These are phyloP conservation scores for Uloborus diversus DNA, from an alignment of 1,140 invertebrate genomes.

Conservation along the genomic window DNA sequence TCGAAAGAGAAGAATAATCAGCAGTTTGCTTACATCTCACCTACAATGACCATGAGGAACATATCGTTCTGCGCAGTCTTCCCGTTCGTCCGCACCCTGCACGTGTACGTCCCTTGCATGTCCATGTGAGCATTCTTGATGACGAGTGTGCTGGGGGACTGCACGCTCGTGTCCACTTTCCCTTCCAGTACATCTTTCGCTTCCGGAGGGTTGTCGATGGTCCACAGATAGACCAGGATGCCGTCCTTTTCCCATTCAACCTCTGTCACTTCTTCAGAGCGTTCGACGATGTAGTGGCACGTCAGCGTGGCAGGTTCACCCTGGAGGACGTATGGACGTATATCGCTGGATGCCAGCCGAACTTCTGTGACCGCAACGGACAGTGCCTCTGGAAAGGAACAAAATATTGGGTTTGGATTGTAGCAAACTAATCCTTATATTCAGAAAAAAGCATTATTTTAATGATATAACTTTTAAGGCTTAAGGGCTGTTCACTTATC, in stretches of 20 bases:
- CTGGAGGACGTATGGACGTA: slow-evolving; percentile 18
- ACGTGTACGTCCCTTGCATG: slow-evolving; percentile 60
- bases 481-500: no score
- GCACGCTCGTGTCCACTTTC: slow-evolving; percentile 22
- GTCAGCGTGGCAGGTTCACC: slow-evolving; percentile 23
- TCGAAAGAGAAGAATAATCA: no score
- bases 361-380: slow-evolving; percentile 37
- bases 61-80: slow-evolving; percentile 45
- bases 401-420: background rate
- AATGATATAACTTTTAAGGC: no score
- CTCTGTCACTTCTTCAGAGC: slow-evolving; percentile 16
- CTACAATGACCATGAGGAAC: slow-evolving; percentile 58
- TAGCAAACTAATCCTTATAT: no score
- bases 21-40: slow-evolving; percentile 52
- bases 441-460: no score
- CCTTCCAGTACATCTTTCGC: slow-evolving; percentile 47
- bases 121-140: slow-evolving; percentile 44
- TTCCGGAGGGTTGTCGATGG: slow-evolving; percentile 8
- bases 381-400: background rate
- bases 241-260: slow-evolving; percentile 50
- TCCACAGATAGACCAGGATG: slow-evolving; percentile 49
- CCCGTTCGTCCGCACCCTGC: slow-evolving; percentile 57
- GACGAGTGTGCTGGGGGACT: slow-evolving; percentile 32
- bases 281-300: slow-evolving; percentile 37
- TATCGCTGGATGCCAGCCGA: slow-evolving; percentile 14